Evolutionary conservation across 2,888 invertebrate species (phyloP).

Genomic region (Gisinianus flammeolus): DNA sequence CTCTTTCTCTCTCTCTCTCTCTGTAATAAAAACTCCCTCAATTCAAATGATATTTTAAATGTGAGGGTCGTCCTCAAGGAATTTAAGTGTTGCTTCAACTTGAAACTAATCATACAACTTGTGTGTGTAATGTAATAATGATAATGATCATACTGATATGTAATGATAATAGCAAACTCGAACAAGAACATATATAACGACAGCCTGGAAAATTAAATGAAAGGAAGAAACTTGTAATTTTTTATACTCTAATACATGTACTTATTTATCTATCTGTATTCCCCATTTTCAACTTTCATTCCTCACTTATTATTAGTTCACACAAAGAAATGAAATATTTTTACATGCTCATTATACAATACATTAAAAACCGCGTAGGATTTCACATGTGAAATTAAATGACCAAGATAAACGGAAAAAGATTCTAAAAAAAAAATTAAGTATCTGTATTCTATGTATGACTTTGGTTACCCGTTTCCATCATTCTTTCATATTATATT

Average conservation of each 20-base stretch:
- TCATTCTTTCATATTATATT: too few species aligned
- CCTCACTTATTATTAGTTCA: background rate
- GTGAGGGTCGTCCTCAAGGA: background rate
- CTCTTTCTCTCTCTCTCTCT: background rate
- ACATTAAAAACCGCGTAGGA: too few species aligned
- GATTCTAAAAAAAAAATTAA: too few species aligned
- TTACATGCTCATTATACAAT: too few species aligned
- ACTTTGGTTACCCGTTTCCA: background rate
- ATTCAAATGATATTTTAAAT: background rate
- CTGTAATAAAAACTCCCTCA: background rate
- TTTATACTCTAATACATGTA: background rate
- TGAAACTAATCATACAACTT: background rate
- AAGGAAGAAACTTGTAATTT: conserved; percentile 14
- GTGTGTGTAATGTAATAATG: background rate
- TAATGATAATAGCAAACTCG: too few species aligned
- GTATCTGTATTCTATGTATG: too few species aligned
- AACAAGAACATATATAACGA: background rate
- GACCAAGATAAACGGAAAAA: too few species aligned
- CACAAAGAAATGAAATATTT: too few species aligned
- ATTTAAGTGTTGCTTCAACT: background rate
- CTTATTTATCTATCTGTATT: background rate
- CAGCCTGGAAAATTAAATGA: conserved; percentile 6
- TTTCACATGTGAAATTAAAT: too few species aligned
- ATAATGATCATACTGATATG: background rate
- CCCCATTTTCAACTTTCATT: background rate